These are phyloP conservation scores for Muschampia plurimacula DNA, from an alignment of 2,888 invertebrate genomes.

Conservation along the genomic window DNA sequence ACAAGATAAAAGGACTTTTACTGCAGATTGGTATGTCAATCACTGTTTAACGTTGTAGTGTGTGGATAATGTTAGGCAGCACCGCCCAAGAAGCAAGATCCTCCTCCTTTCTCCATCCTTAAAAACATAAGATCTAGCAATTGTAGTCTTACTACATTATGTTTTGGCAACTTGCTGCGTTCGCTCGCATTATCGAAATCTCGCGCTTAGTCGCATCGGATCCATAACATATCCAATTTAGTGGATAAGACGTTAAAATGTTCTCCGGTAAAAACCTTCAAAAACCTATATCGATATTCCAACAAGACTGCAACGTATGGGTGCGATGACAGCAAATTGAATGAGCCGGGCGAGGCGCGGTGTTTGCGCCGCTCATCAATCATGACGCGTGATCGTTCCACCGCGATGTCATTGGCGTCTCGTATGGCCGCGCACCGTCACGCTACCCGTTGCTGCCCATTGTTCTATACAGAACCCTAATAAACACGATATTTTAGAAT, in stretches of 20 bases:
- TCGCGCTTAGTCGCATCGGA: no score
- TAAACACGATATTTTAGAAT: background rate
- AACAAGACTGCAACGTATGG: conserved; percentile 28
- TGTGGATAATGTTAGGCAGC: no score
- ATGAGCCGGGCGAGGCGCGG: conserved; percentile 66
- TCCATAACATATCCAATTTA: background rate
- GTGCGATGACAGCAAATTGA: conserved; percentile 76
- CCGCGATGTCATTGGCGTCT: conserved; percentile 82
- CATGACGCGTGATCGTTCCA: conserved; percentile 83
- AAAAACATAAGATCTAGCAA: no score
- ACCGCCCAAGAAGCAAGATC: no score
- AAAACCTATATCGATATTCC: conserved; percentile 19
- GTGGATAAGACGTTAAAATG: background rate
- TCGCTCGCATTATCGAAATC: no score
- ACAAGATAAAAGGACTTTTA: no score
- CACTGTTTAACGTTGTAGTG: no score
- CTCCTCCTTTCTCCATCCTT: no score
- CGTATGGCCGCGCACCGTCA: conserved; percentile 61
- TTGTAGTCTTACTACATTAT: no score
- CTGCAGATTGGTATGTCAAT: no score
- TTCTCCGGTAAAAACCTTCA: background rate
- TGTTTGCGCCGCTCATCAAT: conserved; percentile 83
- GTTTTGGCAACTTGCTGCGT: no score
- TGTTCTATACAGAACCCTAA: background rate
- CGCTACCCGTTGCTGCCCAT: background rate